Base-by-base conservation (phyloP, 2,888 invertebrate species). In the Brenthis ino region DNA sequence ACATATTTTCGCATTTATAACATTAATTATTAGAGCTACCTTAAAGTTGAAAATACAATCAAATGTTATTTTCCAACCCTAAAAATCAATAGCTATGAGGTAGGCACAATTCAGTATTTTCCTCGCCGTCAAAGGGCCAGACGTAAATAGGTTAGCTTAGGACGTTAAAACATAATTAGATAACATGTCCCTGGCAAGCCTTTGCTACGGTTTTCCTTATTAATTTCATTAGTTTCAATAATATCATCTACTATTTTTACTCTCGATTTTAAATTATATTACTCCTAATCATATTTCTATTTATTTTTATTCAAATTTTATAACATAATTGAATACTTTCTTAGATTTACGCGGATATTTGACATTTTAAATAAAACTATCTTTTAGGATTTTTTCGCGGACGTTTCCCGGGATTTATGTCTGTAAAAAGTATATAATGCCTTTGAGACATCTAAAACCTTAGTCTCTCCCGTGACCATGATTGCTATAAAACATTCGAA, bases 101-200 rank as follows among this genome's bases (percentile, higher is more conserved):
- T 20, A 53, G 47, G 63, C 43, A 55, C 37, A 56, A 67, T 67
- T 13, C 56, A 43, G 61, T 57, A 56, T 37, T 57, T 61, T 60
- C 47, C 56, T 65, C 63, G 4, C 51, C 54, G 51, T 68, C 68
- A 70, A 70, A 68, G 50, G 53, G 50, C n/a, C 64, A 65, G 57
- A 67, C 70, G 20, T 70, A 67, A 68, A 57, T 33, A 57, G 47
- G 57, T 70, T 70, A 56, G 57, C 55, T 47, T 60, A 47, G 64
- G 48, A 68, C 65, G 64, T 57, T 51, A 33, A 56, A 20, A 65
- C 48, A 64, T 69, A 69, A 69, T 64, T 67, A 50, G 55, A 65
- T 70, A 68, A 70, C 66, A 20, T 68, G 48, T 24, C 60, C 56
- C 64, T 16, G 68, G 57, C 51, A 50, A 33, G 43, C 65, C 66